Conservation (phyloP, 2,113 vertebrate species). For the Rhea pennata region DNA sequence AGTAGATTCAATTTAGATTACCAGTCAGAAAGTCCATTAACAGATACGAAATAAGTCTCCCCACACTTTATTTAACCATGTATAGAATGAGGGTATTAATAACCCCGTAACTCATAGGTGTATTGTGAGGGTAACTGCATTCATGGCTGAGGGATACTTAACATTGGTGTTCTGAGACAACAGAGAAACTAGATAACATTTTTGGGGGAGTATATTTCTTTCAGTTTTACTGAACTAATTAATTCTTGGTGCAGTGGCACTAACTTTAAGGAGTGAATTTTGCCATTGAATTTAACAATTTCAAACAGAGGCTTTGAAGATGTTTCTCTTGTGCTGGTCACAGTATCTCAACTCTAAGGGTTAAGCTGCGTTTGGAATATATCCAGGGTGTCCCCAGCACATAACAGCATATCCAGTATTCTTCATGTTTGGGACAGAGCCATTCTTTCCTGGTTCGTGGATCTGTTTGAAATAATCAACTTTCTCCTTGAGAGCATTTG, state of each 20-base stretch:
- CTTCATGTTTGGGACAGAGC: background rate
- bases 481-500: slow-evolving; percentile 35
- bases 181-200: background rate
- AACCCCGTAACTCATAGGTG: background rate
- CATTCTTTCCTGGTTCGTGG: background rate
- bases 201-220: background rate
- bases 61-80: background rate
- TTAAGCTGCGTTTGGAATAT: slow-evolving; percentile 1
- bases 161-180: background rate
- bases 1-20: background rate
- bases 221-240: background rate
- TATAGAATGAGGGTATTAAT: background rate
- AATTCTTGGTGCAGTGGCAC: background rate
- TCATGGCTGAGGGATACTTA: background rate
- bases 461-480: slow-evolving; percentile 35
- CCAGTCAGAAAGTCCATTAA: slow-evolving; percentile 5
- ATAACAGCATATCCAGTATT: background rate
- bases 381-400: background rate
- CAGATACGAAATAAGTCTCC: background rate
- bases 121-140: background rate
- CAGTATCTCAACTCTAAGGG: background rate
- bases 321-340: background rate
- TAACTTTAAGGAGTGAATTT: background rate
- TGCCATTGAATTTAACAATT: background rate
- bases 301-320: background rate